phyloP scores from a whole-genome alignment of 2,113 vertebrate genomes.

The Aythya baeri region DNA sequence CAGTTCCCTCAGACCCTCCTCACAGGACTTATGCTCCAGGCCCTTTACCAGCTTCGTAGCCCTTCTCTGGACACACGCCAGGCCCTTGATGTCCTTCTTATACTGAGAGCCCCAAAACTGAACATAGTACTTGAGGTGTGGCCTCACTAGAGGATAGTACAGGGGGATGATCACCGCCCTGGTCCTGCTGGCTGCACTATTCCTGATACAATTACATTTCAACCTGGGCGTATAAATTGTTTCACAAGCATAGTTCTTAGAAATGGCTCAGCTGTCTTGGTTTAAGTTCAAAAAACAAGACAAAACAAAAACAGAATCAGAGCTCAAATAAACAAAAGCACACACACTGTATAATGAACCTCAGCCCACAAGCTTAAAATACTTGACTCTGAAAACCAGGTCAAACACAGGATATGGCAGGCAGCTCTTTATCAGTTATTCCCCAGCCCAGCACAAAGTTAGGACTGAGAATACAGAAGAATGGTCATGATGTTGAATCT shows the following conservation, averaged over 20 bases:
- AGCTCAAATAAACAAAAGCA: neutral
- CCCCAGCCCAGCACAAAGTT: neutral
- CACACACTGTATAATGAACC: neutral
- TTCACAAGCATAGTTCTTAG: neutral
- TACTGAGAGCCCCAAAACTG: too few relatives aligned
- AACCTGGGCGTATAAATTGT: neutral
- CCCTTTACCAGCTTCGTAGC: too few relatives aligned
- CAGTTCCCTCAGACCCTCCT: too few relatives aligned
- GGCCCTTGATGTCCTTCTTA: too few relatives aligned
- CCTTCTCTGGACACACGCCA: too few relatives aligned
- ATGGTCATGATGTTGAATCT: neutral
- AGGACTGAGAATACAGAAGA: neutral
- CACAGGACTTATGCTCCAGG: too few relatives aligned
- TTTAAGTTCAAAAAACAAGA: neutral
- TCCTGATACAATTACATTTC: neutral
- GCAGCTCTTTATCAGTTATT: neutral
- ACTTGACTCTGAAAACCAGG: neutral
- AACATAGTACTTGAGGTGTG: too few relatives aligned
- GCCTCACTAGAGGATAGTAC: too few relatives aligned
- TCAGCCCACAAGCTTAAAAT: neutral
- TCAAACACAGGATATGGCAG: neutral
- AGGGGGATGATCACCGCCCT: too few relatives aligned
- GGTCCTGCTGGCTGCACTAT: too few relatives aligned
- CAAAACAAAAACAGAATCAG: neutral
- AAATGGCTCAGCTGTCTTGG: neutral